These are phyloP conservation scores for Redunca redunca DNA, from an alignment of 2,113 vertebrate species.

Conservation along the genomic window DNA sequence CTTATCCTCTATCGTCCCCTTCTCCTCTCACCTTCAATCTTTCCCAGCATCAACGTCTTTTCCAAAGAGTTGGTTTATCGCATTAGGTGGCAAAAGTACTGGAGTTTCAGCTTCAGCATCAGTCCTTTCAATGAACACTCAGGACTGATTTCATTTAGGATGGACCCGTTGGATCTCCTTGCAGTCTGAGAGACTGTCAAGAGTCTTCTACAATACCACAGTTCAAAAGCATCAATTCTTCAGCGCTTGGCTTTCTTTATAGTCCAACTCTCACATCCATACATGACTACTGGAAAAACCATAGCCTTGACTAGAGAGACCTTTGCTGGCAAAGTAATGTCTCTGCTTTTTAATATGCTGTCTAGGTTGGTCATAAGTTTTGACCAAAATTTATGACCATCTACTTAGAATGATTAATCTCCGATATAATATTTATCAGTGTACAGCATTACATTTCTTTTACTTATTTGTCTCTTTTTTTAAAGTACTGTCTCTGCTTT, in stretches of 20 bases:
- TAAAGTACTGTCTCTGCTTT: background rate
- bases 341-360: background rate
- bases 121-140: background rate
- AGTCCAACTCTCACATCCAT: background rate
- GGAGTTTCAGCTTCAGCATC: background rate
- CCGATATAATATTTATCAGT: no score
- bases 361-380: background rate
- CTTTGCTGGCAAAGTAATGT: background rate
- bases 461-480: no score
- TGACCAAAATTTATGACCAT: no score
- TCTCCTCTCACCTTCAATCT: background rate
- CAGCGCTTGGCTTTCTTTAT: fast-evolving
- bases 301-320: background rate
- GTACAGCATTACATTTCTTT: no score
- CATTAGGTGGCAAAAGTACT: background rate
- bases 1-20: background rate
- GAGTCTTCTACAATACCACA: background rate
- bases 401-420: no score
- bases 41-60: background rate
- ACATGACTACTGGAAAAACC: background rate
- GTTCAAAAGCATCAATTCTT: background rate
- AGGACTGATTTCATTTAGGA: background rate
- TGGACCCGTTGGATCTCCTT: background rate
- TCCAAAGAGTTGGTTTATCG: background rate
- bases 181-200: background rate